phyloP scores from a whole-genome alignment of 2,797 vertebrate species.

The Brotula barbata region DNA sequence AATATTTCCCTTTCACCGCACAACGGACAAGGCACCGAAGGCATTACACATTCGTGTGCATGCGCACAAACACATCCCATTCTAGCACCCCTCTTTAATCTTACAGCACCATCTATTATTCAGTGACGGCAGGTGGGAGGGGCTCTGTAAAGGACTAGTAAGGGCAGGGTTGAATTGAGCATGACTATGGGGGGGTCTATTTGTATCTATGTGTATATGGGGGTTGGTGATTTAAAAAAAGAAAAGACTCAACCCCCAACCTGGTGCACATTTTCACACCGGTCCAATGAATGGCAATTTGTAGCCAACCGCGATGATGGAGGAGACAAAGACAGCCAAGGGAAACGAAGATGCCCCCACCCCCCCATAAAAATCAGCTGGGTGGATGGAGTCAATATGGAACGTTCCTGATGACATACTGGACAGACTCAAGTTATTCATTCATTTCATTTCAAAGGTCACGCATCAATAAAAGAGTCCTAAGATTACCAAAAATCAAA shows the following conservation, averaged over 20 bases:
- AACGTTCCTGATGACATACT: constrained; percentile 6
- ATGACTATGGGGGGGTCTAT: constrained; percentile 31
- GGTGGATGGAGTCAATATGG: constrained; percentile 24
- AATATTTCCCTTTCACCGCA: constrained; percentile 17
- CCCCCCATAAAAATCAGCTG: constrained; percentile 22
- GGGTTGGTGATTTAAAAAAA: constrained; percentile 29
- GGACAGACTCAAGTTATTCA: background rate
- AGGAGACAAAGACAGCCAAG: constrained; percentile 61
- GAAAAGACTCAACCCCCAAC: constrained; percentile 52
- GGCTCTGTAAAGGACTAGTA: constrained; percentile 42
- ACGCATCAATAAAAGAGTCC: no score
- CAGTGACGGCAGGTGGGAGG: constrained; percentile 69
- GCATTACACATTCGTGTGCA: constrained; percentile 9
- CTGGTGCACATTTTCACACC: constrained; percentile 34
- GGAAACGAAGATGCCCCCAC: background rate
- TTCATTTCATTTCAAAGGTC: no score
- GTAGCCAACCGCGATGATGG: constrained; percentile 27
- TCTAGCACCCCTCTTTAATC: constrained; percentile 59
- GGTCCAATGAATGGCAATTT: constrained; percentile 67
- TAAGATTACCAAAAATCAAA: no score
- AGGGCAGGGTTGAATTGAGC: constrained; percentile 50
- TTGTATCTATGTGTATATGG: constrained; percentile 12
- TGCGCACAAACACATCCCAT: constrained; percentile 32
- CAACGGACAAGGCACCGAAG: constrained; percentile 13
- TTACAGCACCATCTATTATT: constrained; percentile 78